Evolutionary conservation across 2,888 invertebrate species (phyloP), one percentile per base, ranked within the genome.

Genomic region (Palloptera scutellata): DNA sequence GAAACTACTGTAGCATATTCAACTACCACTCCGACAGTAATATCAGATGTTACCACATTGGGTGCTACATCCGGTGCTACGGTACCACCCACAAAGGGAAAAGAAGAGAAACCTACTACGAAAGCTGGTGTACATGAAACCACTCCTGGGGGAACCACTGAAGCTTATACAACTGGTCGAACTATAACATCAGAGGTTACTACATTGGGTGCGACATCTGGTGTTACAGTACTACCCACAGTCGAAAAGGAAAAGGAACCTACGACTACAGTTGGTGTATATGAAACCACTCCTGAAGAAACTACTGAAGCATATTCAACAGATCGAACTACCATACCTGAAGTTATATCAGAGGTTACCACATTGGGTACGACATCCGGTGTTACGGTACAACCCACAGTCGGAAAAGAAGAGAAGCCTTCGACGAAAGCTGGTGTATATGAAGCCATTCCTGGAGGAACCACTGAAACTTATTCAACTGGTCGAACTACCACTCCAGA

Each of bases 231-330:
- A 6, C 20, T 17, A 9, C 15, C 43, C 13, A 17, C 45, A 15
- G 43, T 19, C 20, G 59, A 13, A 10, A 59, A 42, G 11, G 20
- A 30, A 59, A 43, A 52, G 1, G 52, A 58, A 52, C 17, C 55
- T 11, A 52, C 52, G 11, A 1, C 48, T 10, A 30, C 54, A 17
- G 43, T n/a, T 41, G n/a, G n/a, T n/a, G n/a, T n/a, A n/a, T n/a
- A n/a, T n/a, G n/a, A n/a, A n/a, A 70, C 61, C 40, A 69, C 60
- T 12, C 53, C 17, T 43, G 48, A 19, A 15, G 55, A 43, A 9
- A 43, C 19, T 11, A 43, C 9, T 11, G 67, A 57, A 20, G 41
- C 41, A 4, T 70, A 62, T 9, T 48, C 53, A 30, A 0, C 11
- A 15, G 19, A 11, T 17, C 12, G 55, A 40, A 19, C 57, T 9